Conservation (phyloP, 2,113 vertebrate species). For the Symphodus melops region DNA sequence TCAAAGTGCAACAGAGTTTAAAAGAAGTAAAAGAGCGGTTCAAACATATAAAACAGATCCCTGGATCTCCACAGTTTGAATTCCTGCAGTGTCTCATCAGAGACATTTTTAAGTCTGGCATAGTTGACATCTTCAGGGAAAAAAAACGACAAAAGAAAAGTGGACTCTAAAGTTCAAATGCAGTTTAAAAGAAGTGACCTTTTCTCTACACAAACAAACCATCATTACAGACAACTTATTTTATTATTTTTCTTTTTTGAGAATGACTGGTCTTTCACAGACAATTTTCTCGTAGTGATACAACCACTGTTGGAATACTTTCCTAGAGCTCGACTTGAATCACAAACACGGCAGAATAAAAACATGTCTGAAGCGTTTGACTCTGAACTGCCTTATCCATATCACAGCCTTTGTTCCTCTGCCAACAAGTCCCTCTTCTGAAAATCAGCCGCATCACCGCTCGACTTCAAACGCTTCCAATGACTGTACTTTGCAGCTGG, state of each 20-base stretch:
- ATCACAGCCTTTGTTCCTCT: slow-evolving; percentile 21
- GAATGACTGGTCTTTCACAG: neutral
- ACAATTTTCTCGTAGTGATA: slow-evolving; percentile 7
- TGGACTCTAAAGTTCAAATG: neutral
- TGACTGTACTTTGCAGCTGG: slow-evolving; percentile 23
- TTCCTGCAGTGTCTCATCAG: neutral
- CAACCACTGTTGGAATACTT: slow-evolving; percentile 11
- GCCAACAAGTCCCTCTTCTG: slow-evolving; percentile 26
- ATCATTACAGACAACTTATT: slow-evolving; percentile 6
- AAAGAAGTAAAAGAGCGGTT: too few relatives aligned
- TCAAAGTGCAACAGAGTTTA: too few relatives aligned
- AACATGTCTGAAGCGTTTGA: slow-evolving; percentile 12
- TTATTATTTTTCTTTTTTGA: neutral
- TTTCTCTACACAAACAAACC: slow-evolving; percentile 13
- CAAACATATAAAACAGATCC: too few relatives aligned
- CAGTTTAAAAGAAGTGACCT: neutral
- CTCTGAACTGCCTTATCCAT: slow-evolving; percentile 5
- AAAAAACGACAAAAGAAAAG: slow-evolving; percentile 1
- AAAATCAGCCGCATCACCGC: neutral
- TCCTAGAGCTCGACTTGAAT: neutral
- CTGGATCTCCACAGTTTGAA: too few relatives aligned
- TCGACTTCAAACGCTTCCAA: slow-evolving; percentile 39
- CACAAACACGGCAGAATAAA: slow-evolving; percentile 15
- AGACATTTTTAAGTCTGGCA: neutral
- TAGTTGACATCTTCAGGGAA: neutral